phyloP scores from a whole-genome alignment of 2,888 invertebrate genomes.

The Andrena haemorrhoa region DNA sequence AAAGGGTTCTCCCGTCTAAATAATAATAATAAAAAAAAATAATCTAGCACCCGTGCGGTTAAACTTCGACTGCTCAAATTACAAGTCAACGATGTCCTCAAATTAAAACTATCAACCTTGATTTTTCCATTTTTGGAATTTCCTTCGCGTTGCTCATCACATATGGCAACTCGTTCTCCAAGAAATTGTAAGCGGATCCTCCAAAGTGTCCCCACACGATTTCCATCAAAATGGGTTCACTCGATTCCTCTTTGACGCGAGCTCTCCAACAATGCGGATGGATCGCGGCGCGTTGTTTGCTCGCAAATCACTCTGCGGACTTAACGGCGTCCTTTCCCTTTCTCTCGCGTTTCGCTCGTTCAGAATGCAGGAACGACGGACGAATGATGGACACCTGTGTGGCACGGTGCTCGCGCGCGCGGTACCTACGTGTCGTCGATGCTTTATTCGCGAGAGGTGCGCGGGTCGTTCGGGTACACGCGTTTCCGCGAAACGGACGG shows the following conservation, averaged over 20 bases:
- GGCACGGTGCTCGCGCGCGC: neutral
- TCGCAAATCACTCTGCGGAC: neutral
- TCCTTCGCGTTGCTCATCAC: too few relatives aligned
- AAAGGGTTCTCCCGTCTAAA: too few relatives aligned
- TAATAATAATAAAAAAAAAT: too few relatives aligned
- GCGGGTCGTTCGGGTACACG: neutral
- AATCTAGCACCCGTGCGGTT: too few relatives aligned
- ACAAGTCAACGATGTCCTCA: too few relatives aligned
- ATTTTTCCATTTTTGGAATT: too few relatives aligned
- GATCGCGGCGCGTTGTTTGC: neutral
- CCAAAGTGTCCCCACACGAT: too few relatives aligned
- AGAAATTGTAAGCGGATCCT: too few relatives aligned
- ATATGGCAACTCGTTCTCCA: too few relatives aligned
- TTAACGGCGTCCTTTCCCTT: neutral
- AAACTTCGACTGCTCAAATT: too few relatives aligned
- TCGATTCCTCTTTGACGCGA: neutral
- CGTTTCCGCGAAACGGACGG: constrained; percentile 1
- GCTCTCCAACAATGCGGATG: neutral
- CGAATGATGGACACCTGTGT: constrained; percentile 28
- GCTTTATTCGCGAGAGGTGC: neutral
- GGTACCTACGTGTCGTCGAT: constrained; percentile 14
- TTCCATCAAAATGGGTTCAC: too few relatives aligned
- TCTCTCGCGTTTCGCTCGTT: neutral
- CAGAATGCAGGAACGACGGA: constrained; percentile 10
- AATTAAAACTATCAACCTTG: too few relatives aligned